Percentiles rank a stretch among this genome's conserved stretches.
Conservation (phyloP, 2,113 vertebrate genomes). For the Brachypodius melanocephalos region DNA sequence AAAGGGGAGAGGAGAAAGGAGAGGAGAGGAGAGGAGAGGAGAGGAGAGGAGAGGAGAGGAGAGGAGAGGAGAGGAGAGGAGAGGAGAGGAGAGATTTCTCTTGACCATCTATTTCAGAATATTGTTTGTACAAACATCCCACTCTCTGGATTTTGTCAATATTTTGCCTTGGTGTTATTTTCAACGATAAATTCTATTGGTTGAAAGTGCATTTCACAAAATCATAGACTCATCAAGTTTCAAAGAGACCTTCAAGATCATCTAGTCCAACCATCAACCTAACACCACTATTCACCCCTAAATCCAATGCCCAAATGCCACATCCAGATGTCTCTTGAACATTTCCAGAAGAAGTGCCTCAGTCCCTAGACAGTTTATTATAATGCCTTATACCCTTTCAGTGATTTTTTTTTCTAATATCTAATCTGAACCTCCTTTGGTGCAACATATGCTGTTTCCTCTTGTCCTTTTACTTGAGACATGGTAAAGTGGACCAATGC, state of each 20-base stretch:
- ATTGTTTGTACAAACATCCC: background rate
- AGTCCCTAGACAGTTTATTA: background rate
- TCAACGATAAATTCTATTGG: background rate
- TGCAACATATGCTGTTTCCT: background rate
- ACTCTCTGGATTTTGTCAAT: background rate
- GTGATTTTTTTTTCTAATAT: background rate
- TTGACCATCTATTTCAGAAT: background rate
- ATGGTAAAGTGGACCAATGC: background rate
- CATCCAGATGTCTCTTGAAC: background rate
- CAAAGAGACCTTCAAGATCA: background rate
- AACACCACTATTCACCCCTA: background rate
- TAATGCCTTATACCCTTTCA: background rate
- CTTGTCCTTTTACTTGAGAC: background rate
- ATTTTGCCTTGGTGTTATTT: background rate
- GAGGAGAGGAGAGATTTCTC: background rate
- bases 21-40: too few relatives aligned
- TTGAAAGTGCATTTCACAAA: background rate
- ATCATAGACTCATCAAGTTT: background rate
- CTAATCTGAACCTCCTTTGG: background rate
- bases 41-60: too few relatives aligned
- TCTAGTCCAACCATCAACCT: background rate
- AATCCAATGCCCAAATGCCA: too few relatives aligned
- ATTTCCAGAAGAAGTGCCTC: background rate
- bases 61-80: accelerated
- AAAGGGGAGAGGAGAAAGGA: background rate